Percentiles rank a stretch among this genome's conserved stretches.
phyloP scores from a whole-genome alignment of 2,888 invertebrate species.

The Tenthredo scrophulariae region DNA sequence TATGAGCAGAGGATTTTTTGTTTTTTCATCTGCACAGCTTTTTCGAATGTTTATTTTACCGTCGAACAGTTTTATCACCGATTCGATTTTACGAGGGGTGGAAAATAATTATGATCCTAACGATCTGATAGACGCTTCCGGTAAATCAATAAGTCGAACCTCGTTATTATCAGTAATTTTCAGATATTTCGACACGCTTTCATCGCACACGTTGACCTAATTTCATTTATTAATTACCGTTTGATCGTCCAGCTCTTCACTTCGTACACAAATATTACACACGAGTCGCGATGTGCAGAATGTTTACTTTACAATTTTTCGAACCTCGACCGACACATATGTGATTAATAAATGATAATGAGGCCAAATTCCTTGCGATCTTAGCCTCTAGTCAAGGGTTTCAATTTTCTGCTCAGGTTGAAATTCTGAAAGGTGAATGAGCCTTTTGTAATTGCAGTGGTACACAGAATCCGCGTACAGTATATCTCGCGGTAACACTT shows the following conservation, averaged over 20 bases:
- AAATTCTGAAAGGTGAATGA: not conserved
- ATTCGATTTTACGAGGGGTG: too few species aligned
- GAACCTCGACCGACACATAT: not conserved
- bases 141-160: conserved; percentile 5
- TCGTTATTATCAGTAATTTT: not conserved
- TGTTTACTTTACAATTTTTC: not conserved
- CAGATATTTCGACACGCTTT: not conserved
- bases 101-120: conserved; percentile 16
- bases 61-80: not conserved
- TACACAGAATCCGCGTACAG: too few species aligned
- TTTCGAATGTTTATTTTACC: not conserved
- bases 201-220: not conserved
- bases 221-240: not conserved
- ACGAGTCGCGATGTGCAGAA: not conserved
- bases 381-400: not conserved
- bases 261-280: not conserved
- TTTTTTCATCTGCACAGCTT: not conserved
- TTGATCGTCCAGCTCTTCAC: not conserved
- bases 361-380: not conserved
- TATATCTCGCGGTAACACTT: not conserved
- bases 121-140: not conserved
- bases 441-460: not conserved
- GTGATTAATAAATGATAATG: not conserved
- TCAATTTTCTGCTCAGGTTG: not conserved
- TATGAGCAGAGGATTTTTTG: not conserved